phyloP scores from a whole-genome alignment of 2,113 vertebrate species.

The Trogon melanurus region DNA sequence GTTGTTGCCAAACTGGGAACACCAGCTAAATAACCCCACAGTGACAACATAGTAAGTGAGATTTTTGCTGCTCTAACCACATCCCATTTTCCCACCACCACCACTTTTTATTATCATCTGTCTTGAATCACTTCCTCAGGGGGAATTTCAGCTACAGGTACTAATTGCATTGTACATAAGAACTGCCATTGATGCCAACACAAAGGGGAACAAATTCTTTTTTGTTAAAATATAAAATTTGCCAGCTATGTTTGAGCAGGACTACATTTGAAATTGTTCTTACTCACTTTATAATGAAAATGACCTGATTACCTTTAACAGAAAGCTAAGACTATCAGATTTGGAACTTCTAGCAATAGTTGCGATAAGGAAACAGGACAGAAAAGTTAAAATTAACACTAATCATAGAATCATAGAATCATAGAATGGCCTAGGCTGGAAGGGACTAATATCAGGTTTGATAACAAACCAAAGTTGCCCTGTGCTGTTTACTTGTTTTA shows the following conservation, averaged over 20 bases:
- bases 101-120: conserved; percentile 70
- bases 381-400: conserved; percentile 57
- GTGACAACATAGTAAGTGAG: background rate
- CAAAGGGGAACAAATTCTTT: conserved; percentile 53
- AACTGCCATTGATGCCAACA: conserved; percentile 12
- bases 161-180: conserved; percentile 56
- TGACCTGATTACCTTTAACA: conserved; percentile 30
- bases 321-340: conserved; percentile 66
- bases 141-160: conserved; percentile 67
- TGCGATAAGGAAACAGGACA: conserved; percentile 14
- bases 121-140: conserved; percentile 70
- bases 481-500: conserved; percentile 62
- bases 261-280: conserved; percentile 39
- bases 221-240: conserved; percentile 55
- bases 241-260: conserved; percentile 41
- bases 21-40: background rate
- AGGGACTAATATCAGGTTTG: background rate
- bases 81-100: background rate
- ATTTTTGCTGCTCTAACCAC: conserved; percentile 9
- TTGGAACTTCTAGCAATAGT: conserved; percentile 8
- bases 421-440: too few species aligned
- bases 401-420: background rate
- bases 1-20: background rate
- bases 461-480: conserved; percentile 50
- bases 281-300: conserved; percentile 40